phyloP scores from a whole-genome alignment of 2,888 invertebrate genomes.

The Oscheius sp. region DNA sequence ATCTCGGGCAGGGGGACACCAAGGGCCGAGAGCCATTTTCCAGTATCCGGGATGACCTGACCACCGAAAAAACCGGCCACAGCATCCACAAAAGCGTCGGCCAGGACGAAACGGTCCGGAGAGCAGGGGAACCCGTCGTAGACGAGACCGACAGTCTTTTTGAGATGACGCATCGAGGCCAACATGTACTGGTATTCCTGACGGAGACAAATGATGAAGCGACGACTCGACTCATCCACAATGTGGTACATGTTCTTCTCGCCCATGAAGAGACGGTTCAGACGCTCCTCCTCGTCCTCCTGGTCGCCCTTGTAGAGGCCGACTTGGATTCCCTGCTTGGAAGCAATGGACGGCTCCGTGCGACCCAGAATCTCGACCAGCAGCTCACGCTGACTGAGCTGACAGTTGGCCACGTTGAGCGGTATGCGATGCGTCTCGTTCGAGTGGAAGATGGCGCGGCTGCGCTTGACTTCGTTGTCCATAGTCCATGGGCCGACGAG shows the following conservation, averaged over 20 bases:
- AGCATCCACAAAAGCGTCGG: constrained; percentile 63
- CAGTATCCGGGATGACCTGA: constrained; percentile 37
- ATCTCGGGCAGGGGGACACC: constrained; percentile 35
- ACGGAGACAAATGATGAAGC: constrained; percentile 55
- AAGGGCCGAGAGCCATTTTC: constrained; percentile 47
- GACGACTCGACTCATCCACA: constrained; percentile 45
- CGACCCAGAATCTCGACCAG: constrained; percentile 60
- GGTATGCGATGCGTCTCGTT: constrained; percentile 63
- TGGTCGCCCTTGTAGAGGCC: constrained; percentile 54
- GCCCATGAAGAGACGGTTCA: constrained; percentile 27
- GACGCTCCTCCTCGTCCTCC: constrained; percentile 33
- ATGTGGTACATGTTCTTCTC: constrained; percentile 36
- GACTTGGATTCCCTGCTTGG: constrained; percentile 54
- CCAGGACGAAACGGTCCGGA: constrained; percentile 54
- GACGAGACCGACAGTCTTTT: constrained; percentile 46
- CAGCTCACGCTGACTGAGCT: constrained; percentile 46
- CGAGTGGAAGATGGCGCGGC: constrained; percentile 57
- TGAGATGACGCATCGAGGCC: constrained; percentile 50
- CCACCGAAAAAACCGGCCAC: constrained; percentile 50
- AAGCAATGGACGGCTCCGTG: constrained; percentile 57
- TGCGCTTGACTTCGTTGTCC: constrained; percentile 48
- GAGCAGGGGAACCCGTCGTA: constrained; percentile 58
- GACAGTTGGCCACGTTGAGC: constrained; percentile 43
- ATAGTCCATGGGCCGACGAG: constrained; percentile 56
- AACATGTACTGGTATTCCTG: constrained; percentile 51